Percentiles rank a stretch among this genome's conserved stretches.
phyloP scores from a whole-genome alignment of 2,797 vertebrate genomes.

The Chaunax sp. region DNA sequence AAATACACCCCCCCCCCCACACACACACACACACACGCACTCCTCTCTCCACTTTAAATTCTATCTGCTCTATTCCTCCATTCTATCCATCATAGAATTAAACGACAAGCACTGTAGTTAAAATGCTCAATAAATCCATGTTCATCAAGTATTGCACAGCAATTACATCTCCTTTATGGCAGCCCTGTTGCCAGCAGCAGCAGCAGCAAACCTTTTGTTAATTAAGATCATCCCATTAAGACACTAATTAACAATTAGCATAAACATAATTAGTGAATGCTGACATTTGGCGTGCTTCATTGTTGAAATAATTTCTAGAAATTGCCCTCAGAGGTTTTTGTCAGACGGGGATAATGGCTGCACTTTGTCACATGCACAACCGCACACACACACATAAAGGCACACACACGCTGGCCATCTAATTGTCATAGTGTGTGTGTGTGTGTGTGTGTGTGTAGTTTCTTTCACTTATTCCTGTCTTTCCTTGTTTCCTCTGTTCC shows the following conservation, averaged over 20 bases:
- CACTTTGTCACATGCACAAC: constrained; percentile 87
- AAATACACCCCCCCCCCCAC: constrained; percentile 36
- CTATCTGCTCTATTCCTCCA: constrained; percentile 10
- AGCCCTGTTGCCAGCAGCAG: constrained; percentile 73
- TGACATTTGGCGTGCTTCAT: constrained; percentile 97
- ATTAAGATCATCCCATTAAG: constrained; percentile 96
- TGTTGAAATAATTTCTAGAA: constrained; percentile 98
- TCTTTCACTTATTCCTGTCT: not conserved
- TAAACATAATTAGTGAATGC: constrained; percentile 97
- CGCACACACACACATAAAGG: constrained; percentile 57
- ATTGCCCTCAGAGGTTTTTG: constrained; percentile 92
- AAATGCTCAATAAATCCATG: constrained; percentile 84
- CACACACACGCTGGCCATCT: not conserved
- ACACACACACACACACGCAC: constrained; percentile 12
- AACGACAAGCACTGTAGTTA: constrained; percentile 61
- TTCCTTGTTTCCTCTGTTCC: not conserved
- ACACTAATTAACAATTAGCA: constrained; percentile 99
- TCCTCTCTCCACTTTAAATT: not conserved
- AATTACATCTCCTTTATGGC: constrained; percentile 85
- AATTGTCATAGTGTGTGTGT: constrained; percentile 15
- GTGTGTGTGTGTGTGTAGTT: not conserved
- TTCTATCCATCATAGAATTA: constrained; percentile 75
- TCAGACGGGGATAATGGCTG: constrained; percentile 90
- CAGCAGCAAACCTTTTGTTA: constrained; percentile 90
- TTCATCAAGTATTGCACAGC: constrained; percentile 79